Conservation (phyloP, 2,797 vertebrate genomes). For the Decapterus maruadsi region DNA sequence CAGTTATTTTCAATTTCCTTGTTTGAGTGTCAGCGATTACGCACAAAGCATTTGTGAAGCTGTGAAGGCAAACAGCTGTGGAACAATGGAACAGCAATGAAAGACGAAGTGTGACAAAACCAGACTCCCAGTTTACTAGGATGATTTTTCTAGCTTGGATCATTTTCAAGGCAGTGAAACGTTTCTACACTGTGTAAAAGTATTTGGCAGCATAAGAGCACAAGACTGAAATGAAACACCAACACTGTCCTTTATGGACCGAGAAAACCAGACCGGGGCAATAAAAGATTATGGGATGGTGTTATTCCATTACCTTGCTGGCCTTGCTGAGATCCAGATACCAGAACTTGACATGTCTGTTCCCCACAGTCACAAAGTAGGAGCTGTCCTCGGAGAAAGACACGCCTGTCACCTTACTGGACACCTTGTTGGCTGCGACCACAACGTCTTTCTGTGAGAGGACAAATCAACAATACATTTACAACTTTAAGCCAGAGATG, state of each 20-base stretch:
- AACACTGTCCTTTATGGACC: not conserved
- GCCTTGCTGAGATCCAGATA: conserved; percentile 94
- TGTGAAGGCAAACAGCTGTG: not conserved
- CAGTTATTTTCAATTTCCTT: not conserved
- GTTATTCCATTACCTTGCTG: conserved; percentile 86
- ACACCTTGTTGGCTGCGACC: conserved; percentile 96
- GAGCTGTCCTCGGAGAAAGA: conserved; percentile 96
- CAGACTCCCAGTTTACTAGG: not conserved
- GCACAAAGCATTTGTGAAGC: not conserved
- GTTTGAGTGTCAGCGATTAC: not conserved
- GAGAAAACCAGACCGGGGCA: not conserved
- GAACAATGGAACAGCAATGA: not conserved
- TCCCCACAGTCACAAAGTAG: conserved; percentile 96
- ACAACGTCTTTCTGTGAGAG: conserved; percentile 90
- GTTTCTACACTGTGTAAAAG: not conserved
- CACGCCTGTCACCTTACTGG: conserved; percentile 93
- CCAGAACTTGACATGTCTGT: conserved; percentile 97
- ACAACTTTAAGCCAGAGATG: too few species aligned
- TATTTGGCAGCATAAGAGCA: not conserved
- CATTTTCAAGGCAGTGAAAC: not conserved
- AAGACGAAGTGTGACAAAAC: not conserved
- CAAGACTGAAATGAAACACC: not conserved
- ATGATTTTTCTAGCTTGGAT: not conserved
- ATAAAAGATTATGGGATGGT: not conserved
- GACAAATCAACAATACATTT: not conserved